These are phyloP conservation scores for Tetropium fuscum DNA, from an alignment of 2,888 invertebrate genomes.

Conservation along the genomic window DNA sequence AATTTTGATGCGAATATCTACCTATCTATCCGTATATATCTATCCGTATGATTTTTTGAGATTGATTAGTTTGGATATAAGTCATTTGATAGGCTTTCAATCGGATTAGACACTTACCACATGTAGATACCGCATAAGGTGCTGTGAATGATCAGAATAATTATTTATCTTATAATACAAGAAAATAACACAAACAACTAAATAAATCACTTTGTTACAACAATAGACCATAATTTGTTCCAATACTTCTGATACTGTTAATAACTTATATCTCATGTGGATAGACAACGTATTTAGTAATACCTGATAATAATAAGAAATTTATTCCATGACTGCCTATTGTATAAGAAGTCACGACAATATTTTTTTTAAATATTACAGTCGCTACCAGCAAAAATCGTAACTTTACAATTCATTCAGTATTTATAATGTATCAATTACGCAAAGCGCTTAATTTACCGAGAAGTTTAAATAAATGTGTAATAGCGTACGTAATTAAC, in stretches of 20 bases:
- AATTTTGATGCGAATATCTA: too few species aligned
- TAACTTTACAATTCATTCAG: conserved; percentile 22
- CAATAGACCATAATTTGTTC: conserved; percentile 32
- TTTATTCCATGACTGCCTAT: conserved; percentile 29
- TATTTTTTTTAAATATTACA: conserved; percentile 18
- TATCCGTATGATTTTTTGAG: too few species aligned
- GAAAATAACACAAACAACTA: conserved; percentile 1
- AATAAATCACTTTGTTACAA: conserved; percentile 26
- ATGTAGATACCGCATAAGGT: too few species aligned
- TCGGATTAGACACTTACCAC: too few species aligned
- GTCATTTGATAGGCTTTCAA: too few species aligned
- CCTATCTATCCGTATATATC: too few species aligned
- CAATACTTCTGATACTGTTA: conserved; percentile 26
- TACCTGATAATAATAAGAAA: conserved; percentile 32
- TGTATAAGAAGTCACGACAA: conserved; percentile 30
- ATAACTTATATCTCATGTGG: conserved; percentile 33
- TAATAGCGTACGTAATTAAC: conserved; percentile 12
- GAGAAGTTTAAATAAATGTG: conserved; percentile 16
- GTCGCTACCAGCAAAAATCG: conserved; percentile 14
- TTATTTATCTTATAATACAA: conserved; percentile 7
- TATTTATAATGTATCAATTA: conserved; percentile 27
- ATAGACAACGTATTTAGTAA: conserved; percentile 28
- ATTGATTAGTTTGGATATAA: too few species aligned
- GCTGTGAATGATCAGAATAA: not conserved
- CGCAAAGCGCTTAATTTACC: conserved; percentile 21